These are phyloP conservation scores for Metopia argyrocephala DNA, from an alignment of 2,888 invertebrate species.

Conservation along the genomic window DNA sequence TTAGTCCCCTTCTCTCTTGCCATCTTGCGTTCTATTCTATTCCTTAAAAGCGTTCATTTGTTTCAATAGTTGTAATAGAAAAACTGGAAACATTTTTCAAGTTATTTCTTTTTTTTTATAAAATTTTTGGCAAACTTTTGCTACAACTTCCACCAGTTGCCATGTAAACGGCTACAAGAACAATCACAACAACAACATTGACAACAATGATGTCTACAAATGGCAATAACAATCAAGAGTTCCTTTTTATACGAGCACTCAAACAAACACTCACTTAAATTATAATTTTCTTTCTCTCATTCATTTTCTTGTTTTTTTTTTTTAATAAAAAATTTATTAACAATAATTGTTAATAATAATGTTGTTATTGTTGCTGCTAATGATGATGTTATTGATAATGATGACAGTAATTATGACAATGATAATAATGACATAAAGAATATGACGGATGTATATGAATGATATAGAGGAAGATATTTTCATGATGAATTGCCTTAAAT, in stretches of 20 bases:
- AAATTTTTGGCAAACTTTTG: conserved; percentile 40
- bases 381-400: neutral
- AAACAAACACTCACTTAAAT: neutral
- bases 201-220: neutral
- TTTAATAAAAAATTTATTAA: conserved; percentile 6
- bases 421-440: neutral
- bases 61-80: neutral
- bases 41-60: too few species aligned
- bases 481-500: conserved; percentile 51
- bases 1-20: neutral
- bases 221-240: neutral
- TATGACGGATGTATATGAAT: too few species aligned
- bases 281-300: neutral
- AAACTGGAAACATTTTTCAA: neutral
- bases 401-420: conserved; percentile 4
- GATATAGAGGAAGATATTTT: too few species aligned
- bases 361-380: conserved; percentile 2
- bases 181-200: neutral
- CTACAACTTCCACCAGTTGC: conserved; percentile 46
- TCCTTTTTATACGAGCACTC: neutral
- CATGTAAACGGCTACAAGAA: conserved; percentile 21
- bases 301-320: neutral
- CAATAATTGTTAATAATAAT: conserved; percentile 45
- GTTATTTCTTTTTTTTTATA: conserved; percentile 21
- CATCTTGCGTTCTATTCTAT: neutral